A percentile compares a stretch with the other conserved stretches of the same genome.
Evolutionary conservation across 2,113 vertebrate genomes (phyloP).

Genomic region (Nansenia antarctica): DNA sequence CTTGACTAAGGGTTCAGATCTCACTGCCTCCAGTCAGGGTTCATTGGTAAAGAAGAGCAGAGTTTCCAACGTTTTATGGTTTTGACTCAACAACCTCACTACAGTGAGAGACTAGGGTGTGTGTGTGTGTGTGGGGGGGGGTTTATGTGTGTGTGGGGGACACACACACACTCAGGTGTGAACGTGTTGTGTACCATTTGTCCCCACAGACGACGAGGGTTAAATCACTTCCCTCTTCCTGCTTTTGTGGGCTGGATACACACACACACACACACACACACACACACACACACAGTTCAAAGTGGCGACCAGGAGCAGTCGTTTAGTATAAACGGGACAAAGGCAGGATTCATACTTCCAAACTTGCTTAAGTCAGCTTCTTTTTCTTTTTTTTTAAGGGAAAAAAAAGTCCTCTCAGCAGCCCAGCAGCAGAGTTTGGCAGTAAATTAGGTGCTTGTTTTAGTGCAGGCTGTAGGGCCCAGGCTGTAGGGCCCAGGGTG

Average conservation of each 20-base stretch:
- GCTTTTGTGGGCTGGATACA: constrained; percentile 18
- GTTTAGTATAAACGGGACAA: constrained; percentile 37
- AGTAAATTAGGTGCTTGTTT: constrained; percentile 49
- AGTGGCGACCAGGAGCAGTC: constrained; percentile 23
- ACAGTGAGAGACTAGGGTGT: no score
- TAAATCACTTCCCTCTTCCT: constrained; percentile 46
- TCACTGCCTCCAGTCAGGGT: no score
- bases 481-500: no score
- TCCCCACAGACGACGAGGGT: constrained; percentile 13
- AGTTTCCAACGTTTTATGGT: no score
- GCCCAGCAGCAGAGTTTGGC: constrained; percentile 24
- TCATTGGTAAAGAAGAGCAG: no score
- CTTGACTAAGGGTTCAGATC: no score
- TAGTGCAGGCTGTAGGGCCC: no score
- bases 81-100: no score
- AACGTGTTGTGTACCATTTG: constrained; percentile 32
- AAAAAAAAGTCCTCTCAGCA: constrained; percentile 26
- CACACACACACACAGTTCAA: constrained; percentile 32
- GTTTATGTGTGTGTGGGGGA: constrained; percentile 3
- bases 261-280: background rate
- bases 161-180: no score
- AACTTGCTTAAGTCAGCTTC: constrained; percentile 46
- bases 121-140: background rate
- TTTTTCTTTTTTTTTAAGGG: no score
- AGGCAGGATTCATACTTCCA: constrained; percentile 52